These are phyloP conservation scores for Callipepla californica DNA, from an alignment of 2,113 vertebrate species.

Conservation along the genomic window DNA sequence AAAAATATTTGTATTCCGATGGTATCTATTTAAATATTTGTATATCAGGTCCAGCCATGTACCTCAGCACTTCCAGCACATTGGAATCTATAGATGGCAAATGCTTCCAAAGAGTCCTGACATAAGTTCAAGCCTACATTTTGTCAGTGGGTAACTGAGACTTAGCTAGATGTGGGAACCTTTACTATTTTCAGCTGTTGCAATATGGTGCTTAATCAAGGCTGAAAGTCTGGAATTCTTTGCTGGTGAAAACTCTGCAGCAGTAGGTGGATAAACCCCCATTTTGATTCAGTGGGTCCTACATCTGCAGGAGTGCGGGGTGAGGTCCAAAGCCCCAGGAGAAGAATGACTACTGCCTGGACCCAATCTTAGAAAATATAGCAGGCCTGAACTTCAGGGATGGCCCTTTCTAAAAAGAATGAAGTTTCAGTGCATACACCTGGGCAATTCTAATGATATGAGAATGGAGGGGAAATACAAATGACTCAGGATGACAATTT, in stretches of 20 bases:
- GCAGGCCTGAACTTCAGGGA: background rate
- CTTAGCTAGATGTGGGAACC: accelerated
- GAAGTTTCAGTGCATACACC: conserved; percentile 8
- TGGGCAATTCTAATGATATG: background rate
- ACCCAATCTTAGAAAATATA: background rate
- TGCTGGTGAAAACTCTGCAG: background rate
- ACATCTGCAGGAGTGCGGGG: background rate
- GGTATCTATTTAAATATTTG: conserved; percentile 52
- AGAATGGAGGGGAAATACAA: conserved; percentile 33
- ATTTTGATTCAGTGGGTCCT: background rate
- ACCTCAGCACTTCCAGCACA: background rate
- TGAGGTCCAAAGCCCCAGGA: background rate
- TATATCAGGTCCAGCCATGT: background rate
- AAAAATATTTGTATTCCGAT: conserved; percentile 42
- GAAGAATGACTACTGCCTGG: background rate
- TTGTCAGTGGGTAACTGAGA: background rate
- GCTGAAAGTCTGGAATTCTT: background rate
- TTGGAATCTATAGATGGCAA: background rate
- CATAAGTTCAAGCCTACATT: background rate
- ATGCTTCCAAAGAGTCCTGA: background rate
- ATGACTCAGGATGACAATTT: conserved; percentile 60
- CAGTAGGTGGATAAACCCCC: background rate
- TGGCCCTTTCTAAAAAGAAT: background rate
- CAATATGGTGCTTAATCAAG: background rate
- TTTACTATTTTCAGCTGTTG: accelerated